These are phyloP conservation scores for Sarcophaga peregrina DNA, from an alignment of 1,140 invertebrate genomes.

Conservation along the genomic window DNA sequence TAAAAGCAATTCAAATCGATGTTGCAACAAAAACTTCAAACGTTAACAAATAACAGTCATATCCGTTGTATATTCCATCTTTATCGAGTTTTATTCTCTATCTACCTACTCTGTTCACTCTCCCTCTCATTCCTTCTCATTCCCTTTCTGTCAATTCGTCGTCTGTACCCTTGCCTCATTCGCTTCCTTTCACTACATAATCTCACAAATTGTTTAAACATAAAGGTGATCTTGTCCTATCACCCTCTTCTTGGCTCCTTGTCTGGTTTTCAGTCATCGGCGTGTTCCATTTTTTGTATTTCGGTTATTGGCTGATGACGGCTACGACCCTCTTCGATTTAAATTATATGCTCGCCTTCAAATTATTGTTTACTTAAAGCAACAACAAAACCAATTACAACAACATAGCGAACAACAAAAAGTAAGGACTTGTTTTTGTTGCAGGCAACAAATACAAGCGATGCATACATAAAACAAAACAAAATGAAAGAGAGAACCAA, in stretches of 20 bases:
- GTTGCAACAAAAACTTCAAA: too few relatives aligned
- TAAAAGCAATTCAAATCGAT: too few relatives aligned
- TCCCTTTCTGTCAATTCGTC: background rate
- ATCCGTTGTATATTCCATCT: background rate
- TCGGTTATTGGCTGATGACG: conserved; percentile 22
- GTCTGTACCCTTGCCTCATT: background rate
- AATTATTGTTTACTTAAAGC: conserved; percentile 46
- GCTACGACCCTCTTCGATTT: conserved; percentile 37
- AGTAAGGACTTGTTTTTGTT: conserved; percentile 16
- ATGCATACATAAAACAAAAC: background rate
- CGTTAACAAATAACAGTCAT: background rate
- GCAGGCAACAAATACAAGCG: background rate
- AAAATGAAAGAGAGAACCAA: background rate
- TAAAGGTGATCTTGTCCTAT: background rate
- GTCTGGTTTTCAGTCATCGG: background rate
- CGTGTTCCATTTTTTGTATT: background rate
- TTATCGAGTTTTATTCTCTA: background rate
- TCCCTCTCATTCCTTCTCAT: background rate
- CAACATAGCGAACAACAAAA: background rate
- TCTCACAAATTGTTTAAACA: background rate
- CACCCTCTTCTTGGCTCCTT: background rate
- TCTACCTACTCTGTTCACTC: background rate
- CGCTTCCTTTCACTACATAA: background rate
- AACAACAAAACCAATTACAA: conserved; percentile 41
- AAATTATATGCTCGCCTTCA: conserved; percentile 46